Evolutionary conservation across 2,113 vertebrate genomes (phyloP).

Genomic region (Thamnophis sirtalis): DNA sequence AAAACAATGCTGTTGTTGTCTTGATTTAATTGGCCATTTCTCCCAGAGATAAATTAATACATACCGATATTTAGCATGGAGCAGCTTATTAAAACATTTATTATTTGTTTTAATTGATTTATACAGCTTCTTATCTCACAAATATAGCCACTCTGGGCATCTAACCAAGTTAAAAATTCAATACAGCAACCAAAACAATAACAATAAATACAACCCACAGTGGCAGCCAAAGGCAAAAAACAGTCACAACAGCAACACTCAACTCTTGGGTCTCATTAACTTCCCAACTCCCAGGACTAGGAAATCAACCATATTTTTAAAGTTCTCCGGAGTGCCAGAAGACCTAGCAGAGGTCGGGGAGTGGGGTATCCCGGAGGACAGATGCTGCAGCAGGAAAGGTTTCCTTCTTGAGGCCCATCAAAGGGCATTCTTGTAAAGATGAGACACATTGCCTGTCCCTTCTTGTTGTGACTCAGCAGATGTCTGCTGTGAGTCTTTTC

Average conservation of each 20-base stretch:
- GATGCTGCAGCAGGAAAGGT: not conserved
- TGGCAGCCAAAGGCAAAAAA: not conserved
- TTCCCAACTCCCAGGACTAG: not conserved
- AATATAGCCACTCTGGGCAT: not conserved
- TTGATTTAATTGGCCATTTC: not conserved
- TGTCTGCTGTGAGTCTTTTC: too few relatives aligned
- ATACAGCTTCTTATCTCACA: not conserved
- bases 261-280: not conserved
- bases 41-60: not conserved
- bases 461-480: too few relatives aligned
- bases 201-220: not conserved
- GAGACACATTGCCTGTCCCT: not conserved
- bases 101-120: not conserved
- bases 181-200: not conserved
- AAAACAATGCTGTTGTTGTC: not conserved
- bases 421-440: not conserved
- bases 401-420: not conserved
- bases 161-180: not conserved
- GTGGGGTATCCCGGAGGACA: not conserved
- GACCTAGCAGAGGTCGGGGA: not conserved
- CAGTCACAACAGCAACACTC: not conserved
- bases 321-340: not conserved
- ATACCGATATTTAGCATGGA: not conserved
- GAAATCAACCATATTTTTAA: not conserved
- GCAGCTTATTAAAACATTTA: not conserved